Conservation (phyloP, 2,888 invertebrate species). For the Bimastos eiseni region DNA sequence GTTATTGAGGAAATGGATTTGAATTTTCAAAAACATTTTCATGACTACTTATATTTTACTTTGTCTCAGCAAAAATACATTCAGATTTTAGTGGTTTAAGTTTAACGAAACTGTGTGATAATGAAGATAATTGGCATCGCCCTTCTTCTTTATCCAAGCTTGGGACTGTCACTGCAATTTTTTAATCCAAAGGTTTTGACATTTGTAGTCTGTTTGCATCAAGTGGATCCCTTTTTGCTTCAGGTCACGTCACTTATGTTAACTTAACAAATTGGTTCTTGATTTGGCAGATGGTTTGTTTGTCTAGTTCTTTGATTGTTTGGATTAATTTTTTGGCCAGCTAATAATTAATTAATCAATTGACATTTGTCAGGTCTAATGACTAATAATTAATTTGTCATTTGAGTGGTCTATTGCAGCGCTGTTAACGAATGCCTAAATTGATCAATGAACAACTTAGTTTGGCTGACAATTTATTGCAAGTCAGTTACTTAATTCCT, state of each 20-base stretch:
- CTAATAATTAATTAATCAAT: neutral
- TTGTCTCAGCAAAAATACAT: no score
- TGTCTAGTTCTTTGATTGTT: neutral
- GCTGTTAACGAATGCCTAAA: neutral
- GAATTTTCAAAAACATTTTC: no score
- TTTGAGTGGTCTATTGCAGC: no score
- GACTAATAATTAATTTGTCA: neutral
- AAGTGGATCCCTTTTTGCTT: neutral
- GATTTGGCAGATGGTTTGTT: neutral
- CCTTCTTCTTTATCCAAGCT: no score
- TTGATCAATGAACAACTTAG: neutral
- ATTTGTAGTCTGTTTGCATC: neutral
- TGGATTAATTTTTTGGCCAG: neutral
- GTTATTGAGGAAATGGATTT: no score
- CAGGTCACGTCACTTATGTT: neutral
- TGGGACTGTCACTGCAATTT: no score
- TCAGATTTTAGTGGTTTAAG: no score
- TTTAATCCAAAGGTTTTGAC: no score
- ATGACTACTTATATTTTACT: no score
- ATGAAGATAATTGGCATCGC: no score
- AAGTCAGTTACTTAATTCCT: neutral
- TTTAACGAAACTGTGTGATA: no score
- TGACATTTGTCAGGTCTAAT: neutral
- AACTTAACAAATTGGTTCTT: neutral
- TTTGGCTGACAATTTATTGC: constrained; percentile 1